These are phyloP conservation scores for Metridium senile DNA, from an alignment of 92 coral and sea anemone species.

Conservation along the genomic window DNA sequence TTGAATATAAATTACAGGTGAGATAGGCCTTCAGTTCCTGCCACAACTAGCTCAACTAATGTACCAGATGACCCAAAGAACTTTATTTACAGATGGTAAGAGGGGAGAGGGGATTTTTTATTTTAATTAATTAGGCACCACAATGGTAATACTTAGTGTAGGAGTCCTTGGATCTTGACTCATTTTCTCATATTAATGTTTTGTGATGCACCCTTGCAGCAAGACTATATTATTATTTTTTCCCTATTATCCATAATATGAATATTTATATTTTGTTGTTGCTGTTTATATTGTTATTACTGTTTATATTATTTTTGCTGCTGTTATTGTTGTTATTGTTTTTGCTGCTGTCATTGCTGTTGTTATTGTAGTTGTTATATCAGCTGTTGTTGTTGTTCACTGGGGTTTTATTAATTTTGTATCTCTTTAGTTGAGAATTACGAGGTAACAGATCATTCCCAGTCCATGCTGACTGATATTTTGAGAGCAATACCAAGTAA, in stretches of 20 bases:
- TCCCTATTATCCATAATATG: no score
- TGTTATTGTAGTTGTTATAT: not conserved
- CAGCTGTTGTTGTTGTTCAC: not conserved
- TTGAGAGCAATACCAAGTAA: conserved; percentile 29
- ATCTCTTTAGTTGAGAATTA: conserved; percentile 3
- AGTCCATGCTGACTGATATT: conserved; percentile 33
- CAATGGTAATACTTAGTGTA: not conserved
- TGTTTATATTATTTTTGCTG: no score
- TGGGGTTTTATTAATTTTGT: not conserved
- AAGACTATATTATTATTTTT: no score
- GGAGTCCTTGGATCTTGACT: no score
- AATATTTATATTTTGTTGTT: no score
- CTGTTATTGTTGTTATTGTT: no score
- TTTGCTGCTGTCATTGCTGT: no score
- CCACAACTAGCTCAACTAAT: conserved; percentile 72
- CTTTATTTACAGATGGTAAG: conserved; percentile 43
- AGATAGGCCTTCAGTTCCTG: conserved; percentile 65
- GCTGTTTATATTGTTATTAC: no score
- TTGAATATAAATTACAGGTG: conserved; percentile 34
- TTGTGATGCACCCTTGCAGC: no score
- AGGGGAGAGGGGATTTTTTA: not conserved
- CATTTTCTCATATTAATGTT: no score
- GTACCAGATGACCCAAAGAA: conserved; percentile 83
- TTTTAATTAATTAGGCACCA: not conserved
- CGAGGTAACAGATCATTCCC: conserved; percentile 30